A percentile compares a stretch with the other conserved stretches of the same genome.
Evolutionary conservation across 2,113 vertebrate species (phyloP).

Genomic region (Carettochelys insculpta): DNA sequence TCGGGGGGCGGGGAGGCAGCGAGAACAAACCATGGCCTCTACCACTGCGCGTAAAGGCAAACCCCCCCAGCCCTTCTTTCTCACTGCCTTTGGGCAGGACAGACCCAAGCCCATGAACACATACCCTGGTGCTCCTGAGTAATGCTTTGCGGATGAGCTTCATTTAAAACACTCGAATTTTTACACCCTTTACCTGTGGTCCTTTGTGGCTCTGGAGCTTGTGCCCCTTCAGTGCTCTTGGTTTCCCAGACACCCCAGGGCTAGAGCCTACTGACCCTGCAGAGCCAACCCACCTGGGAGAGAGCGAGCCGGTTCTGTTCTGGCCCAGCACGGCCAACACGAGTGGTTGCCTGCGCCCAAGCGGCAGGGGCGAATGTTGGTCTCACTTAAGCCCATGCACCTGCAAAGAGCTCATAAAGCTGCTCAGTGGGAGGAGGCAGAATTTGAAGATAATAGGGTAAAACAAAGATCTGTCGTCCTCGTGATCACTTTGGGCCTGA

Average conservation of each 20-base stretch:
- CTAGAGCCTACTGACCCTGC: background rate
- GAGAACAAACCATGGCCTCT: background rate
- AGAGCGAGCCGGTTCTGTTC: background rate
- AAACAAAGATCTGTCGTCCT: background rate
- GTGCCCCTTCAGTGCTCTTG: background rate
- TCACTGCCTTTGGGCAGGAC: background rate
- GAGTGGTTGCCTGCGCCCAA: background rate
- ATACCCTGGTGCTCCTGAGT: background rate
- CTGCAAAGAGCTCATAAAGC: background rate
- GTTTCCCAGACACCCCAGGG: background rate
- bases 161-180: background rate
- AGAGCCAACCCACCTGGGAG: background rate
- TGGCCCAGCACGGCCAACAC: background rate
- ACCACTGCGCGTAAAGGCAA: background rate
- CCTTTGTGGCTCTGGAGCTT: background rate
- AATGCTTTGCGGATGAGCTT: background rate
- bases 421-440: background rate
- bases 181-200: background rate
- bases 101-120: background rate
- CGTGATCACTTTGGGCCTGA: background rate
- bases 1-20: background rate
- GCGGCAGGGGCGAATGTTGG: background rate
- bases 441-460: background rate
- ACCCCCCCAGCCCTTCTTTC: rapidly evolving
- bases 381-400: background rate